phyloP scores from a whole-genome alignment of 2,888 invertebrate species.

The Heliconius hortense region DNA sequence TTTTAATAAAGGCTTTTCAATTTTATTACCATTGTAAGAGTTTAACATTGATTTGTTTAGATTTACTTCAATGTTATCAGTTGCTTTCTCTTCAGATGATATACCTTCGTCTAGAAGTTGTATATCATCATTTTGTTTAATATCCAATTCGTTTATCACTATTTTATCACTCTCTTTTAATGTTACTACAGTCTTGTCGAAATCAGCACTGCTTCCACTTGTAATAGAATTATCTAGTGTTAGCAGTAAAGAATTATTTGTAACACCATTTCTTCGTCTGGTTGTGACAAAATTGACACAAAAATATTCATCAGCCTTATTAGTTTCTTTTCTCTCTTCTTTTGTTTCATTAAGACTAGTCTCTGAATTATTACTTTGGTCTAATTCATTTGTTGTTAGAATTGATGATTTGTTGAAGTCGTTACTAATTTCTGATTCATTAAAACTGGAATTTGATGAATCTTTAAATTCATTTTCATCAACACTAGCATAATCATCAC shows the following conservation, averaged over 20 bases:
- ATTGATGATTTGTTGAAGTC: neutral
- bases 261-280: conserved; percentile 61
- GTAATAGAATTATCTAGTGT: conserved; percentile 55
- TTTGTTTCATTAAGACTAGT: conserved; percentile 30
- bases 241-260: conserved; percentile 57
- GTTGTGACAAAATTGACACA: conserved; percentile 70
- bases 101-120: neutral
- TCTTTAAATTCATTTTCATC: neutral
- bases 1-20: neutral
- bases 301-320: conserved; percentile 49
- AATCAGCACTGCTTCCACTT: conserved; percentile 54
- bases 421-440: neutral
- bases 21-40: neutral
- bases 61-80: conserved; percentile 10
- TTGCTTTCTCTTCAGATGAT: neutral
- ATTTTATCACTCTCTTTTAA: conserved; percentile 42
- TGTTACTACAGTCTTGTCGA: conserved; percentile 59
- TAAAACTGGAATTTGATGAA: conserved; percentile 12
- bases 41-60: neutral
- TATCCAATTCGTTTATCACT: conserved; percentile 24
- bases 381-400: neutral
- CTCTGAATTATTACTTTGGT: neutral
- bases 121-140: conserved; percentile 6
- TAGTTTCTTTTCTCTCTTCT: conserved; percentile 33
- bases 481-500: conserved; percentile 20